A percentile compares a stretch with the other conserved stretches of the same genome.
Evolutionary conservation across 2,797 vertebrate species (phyloP).

Genomic region (Labeo calbasu): DNA sequence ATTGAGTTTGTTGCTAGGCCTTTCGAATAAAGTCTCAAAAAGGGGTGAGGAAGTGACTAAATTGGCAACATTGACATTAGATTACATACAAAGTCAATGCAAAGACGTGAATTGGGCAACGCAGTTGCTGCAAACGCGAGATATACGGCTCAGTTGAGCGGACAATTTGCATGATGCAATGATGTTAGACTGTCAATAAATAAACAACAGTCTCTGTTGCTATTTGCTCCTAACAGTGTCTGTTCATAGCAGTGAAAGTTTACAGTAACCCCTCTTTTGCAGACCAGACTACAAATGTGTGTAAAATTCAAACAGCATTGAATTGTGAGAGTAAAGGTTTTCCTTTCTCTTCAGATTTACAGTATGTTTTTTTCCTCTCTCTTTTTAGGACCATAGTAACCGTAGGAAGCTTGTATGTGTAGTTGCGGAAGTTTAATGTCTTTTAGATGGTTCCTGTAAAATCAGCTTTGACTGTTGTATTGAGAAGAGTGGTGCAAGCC

Average conservation of each 20-base stretch:
- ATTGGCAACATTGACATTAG: too few relatives aligned
- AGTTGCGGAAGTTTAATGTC: neutral
- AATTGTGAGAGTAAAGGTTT: neutral
- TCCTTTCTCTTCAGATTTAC: neutral
- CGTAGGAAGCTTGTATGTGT: neutral
- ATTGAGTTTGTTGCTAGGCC: too few relatives aligned
- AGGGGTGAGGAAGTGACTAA: too few relatives aligned
- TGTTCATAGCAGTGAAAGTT: conserved; percentile 47
- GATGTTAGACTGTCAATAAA: conserved; percentile 43
- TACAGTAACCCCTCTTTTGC: conserved; percentile 53
- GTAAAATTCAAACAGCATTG: conserved; percentile 45
- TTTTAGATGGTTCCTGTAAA: neutral
- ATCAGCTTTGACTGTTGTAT: neutral
- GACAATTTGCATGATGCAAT: too few relatives aligned
- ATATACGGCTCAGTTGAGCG: too few relatives aligned
- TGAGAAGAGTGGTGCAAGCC: neutral
- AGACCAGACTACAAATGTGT: conserved; percentile 24
- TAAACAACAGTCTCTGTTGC: conserved; percentile 35
- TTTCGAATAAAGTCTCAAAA: too few relatives aligned
- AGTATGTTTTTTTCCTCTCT: conserved; percentile 2
- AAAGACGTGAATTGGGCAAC: too few relatives aligned
- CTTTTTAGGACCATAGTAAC: neutral
- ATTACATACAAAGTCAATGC: too few relatives aligned
- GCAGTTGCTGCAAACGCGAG: too few relatives aligned
- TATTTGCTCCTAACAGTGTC: conserved; percentile 48